phyloP scores from a whole-genome alignment of 1,140 invertebrate genomes.

The Anoplophora glabripennis region DNA sequence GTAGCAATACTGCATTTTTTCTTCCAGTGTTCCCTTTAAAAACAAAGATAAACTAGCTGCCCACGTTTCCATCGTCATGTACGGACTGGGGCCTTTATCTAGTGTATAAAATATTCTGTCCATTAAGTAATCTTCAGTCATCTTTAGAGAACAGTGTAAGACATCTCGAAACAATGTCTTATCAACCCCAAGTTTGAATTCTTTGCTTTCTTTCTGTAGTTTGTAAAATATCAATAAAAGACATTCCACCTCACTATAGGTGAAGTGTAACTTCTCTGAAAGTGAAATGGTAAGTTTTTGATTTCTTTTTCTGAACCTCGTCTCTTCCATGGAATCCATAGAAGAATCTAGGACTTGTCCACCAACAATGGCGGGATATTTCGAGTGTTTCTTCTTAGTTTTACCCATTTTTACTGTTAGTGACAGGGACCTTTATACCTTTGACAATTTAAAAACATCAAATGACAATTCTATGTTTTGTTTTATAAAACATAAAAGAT shows the following conservation, averaged over 20 bases:
- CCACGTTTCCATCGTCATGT: conserved; percentile 64
- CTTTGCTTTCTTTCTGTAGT: conserved; percentile 47
- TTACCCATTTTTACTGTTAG: no score
- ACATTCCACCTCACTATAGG: conserved; percentile 52
- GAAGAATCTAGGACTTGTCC: conserved; percentile 50
- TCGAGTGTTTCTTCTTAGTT: no score
- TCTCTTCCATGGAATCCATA: conserved; percentile 57
- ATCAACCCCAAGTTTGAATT: conserved; percentile 50
- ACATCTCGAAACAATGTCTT: conserved; percentile 64
- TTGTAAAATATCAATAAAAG: conserved; percentile 47
- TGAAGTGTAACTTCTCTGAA: conserved; percentile 49
- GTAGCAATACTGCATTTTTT: conserved; percentile 65
- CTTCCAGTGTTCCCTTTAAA: conserved; percentile 62
- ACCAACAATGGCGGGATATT: not conserved
- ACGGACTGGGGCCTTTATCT: conserved; percentile 58
- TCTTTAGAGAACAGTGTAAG: conserved; percentile 67
- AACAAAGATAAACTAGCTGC: conserved; percentile 65
- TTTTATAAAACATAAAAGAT: no score
- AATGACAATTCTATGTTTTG: no score
- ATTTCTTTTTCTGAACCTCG: conserved; percentile 55
- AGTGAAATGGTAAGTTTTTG: conserved; percentile 51
- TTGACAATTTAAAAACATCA: no score
- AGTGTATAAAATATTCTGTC: conserved; percentile 59
- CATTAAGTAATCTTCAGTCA: conserved; percentile 68
- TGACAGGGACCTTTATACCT: no score